These are phyloP conservation scores for Chaetodon trifascialis DNA, from an alignment of 2,113 vertebrate species.

Conservation along the genomic window DNA sequence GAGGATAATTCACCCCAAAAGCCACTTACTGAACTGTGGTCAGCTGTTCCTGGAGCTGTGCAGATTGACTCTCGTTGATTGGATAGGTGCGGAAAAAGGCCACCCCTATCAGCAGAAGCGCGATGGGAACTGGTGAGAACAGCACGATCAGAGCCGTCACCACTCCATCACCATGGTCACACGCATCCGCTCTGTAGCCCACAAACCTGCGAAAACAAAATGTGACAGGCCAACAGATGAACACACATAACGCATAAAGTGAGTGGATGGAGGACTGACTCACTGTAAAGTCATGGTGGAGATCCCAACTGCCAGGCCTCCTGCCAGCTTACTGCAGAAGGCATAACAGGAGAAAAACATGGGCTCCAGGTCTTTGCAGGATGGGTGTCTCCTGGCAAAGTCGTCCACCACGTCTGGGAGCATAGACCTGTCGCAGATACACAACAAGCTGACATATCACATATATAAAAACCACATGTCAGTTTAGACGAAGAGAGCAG, in stretches of 20 bases:
- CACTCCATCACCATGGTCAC: slow-evolving; percentile 71
- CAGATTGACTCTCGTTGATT: slow-evolving; percentile 73
- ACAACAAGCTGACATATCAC: not conserved
- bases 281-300: slow-evolving; percentile 86
- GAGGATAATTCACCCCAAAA: not conserved
- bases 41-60: slow-evolving; percentile 60
- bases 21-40: slow-evolving; percentile 62
- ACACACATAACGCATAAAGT: not conserved
- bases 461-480: not conserved
- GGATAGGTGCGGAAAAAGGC: slow-evolving; percentile 81
- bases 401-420: slow-evolving; percentile 86
- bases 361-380: slow-evolving; percentile 81
- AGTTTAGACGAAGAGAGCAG: not conserved
- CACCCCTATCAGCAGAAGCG: slow-evolving; percentile 81
- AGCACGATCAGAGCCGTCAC: slow-evolving; percentile 79
- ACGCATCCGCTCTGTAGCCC: slow-evolving; percentile 81
- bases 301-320: slow-evolving; percentile 82
- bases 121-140: slow-evolving; percentile 79
- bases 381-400: slow-evolving; percentile 76
- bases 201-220: slow-evolving; percentile 75
- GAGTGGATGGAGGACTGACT: slow-evolving; percentile 55
- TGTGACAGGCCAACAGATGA: not conserved
- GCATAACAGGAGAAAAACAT: slow-evolving; percentile 86
- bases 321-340: slow-evolving; percentile 87
- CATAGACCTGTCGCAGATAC: slow-evolving; percentile 81